Conservation (phyloP, 1,140 invertebrate species). For the Danaus plexippus region DNA sequence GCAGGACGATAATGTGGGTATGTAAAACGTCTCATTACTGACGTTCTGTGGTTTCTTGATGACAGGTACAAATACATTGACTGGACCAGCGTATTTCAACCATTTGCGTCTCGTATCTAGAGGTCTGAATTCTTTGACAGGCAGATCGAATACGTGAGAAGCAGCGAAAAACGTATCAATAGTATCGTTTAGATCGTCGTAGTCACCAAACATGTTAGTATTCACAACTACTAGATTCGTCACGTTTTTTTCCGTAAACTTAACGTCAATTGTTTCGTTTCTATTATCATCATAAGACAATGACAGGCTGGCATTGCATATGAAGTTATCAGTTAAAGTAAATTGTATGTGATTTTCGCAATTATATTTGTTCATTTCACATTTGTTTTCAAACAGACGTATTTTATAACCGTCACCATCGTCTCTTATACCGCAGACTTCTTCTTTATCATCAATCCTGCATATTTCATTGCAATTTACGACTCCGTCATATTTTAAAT, state of each 20-base stretch:
- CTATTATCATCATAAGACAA: conserved; percentile 8
- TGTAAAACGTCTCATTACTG: conserved; percentile 33
- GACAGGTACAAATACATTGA: conserved; percentile 44
- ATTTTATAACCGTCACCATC: conserved; percentile 39
- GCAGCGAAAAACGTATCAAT: conserved; percentile 50
- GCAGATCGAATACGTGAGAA: conserved; percentile 46
- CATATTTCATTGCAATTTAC: conserved; percentile 1
- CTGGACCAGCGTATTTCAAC: conserved; percentile 35
- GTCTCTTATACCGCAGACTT: conserved; percentile 39
- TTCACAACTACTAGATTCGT: conserved; percentile 41
- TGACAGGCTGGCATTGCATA: conserved; percentile 28
- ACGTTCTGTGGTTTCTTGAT: conserved; percentile 37
- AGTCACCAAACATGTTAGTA: conserved; percentile 26
- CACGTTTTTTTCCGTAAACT: conserved; percentile 5
- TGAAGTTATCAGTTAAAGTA: conserved; percentile 32
- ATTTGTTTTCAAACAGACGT: conserved; percentile 38
- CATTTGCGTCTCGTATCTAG: conserved; percentile 31
- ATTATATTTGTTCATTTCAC: conserved; percentile 34
- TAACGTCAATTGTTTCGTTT: not conserved
- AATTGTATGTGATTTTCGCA: conserved; percentile 31
- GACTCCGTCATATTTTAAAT: conserved; percentile 4
- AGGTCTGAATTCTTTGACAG: conserved; percentile 33
- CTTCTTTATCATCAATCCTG: conserved; percentile 7
- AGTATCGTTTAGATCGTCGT: conserved; percentile 40
- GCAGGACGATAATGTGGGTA: conserved; percentile 46